Evolutionary conservation across 1,140 invertebrate species (phyloP), one percentile per base, ranked within the genome.

Genomic region (Pseudachorutes palmiensis): DNA sequence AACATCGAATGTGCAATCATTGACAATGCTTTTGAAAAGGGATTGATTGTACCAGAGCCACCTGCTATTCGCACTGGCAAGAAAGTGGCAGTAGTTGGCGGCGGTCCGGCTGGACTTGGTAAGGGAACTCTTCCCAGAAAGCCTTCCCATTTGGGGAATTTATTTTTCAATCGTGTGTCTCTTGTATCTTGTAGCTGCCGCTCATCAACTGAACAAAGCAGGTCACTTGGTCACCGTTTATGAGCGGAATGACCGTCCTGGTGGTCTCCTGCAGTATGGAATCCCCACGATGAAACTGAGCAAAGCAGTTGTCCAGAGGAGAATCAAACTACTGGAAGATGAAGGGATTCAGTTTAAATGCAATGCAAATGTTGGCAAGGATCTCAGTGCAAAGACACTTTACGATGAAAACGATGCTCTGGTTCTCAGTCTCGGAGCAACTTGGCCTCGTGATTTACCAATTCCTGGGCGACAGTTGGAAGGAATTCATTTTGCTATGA

Each of bases 1-100:
- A 97, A 97, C 77, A 98, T 99, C 74, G 97, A 99, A 81, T 97
- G 94, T 79, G 87, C 94, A 28, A 99, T 99, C 75, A 98, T 99
- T 74, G 97, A 99, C 81, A 87, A 97, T 80, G 97, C 94, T 14
- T 99, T 96, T 80, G 92, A 97, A 72, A 86, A 92, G 79, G 94
- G 94, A 2, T 97, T 95, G 96, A 94, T 99, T 62, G 82, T 84
- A 29, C 86, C 95, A 0, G 83, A 88, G 77, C 83, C 86, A 26
- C 94, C 94, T 0, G 66, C 76, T 0, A 64, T 78, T 3, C 83
- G 83, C 88, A 94, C 90, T 58, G 93, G 90, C 2, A 92, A 91
- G 76, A 86, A 85, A 36, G 86, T 98, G 0, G 95, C 92, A 2
- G 82, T 99, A n/a, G 86, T 99, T 58, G 97, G 97, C 0, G 94